Percentiles rank a stretch among this genome's conserved stretches.
These are phyloP conservation scores for Herpetotheres cachinnans DNA, from an alignment of 2,113 vertebrate genomes.

Conservation along the genomic window DNA sequence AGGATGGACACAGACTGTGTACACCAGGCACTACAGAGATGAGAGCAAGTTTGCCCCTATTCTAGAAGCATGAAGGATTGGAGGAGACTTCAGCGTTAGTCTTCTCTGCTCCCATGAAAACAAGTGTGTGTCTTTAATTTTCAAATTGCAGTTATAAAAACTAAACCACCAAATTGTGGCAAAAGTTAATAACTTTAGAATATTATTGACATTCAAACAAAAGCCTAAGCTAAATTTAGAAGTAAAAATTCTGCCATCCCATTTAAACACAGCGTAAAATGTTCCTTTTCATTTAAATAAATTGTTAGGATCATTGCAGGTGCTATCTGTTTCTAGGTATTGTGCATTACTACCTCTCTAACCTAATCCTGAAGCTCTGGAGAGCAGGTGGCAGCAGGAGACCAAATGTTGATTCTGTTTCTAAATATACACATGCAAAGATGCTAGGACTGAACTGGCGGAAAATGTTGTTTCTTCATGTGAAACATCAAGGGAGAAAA, in stretches of 20 bases:
- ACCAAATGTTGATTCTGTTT: not conserved
- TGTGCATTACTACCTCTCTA: not conserved
- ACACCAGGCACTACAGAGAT: not conserved
- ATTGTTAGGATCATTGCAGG: not conserved
- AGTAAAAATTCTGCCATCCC: not conserved
- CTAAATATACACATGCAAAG: not conserved
- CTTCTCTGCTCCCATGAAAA: not conserved
- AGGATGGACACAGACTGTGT: not conserved
- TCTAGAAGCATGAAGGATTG: not conserved
- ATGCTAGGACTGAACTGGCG: not conserved
- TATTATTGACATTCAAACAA: not conserved
- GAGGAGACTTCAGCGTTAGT: not conserved
- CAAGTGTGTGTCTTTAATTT: not conserved
- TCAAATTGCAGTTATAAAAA: not conserved
- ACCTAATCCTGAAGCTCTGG: not conserved
- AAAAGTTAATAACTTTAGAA: not conserved
- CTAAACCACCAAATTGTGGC: not conserved
- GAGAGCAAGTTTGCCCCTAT: not conserved
- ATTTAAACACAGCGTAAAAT: not conserved
- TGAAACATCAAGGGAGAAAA: not conserved
- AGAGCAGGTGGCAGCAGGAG: not conserved
- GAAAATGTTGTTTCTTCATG: not conserved
- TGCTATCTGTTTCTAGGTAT: not conserved
- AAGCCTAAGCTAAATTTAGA: not conserved
- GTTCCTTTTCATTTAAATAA: not conserved